A percentile compares a stretch with the other conserved stretches of the same genome.
phyloP scores from a whole-genome alignment of 1,140 invertebrate species.

The Popillia japonica region DNA sequence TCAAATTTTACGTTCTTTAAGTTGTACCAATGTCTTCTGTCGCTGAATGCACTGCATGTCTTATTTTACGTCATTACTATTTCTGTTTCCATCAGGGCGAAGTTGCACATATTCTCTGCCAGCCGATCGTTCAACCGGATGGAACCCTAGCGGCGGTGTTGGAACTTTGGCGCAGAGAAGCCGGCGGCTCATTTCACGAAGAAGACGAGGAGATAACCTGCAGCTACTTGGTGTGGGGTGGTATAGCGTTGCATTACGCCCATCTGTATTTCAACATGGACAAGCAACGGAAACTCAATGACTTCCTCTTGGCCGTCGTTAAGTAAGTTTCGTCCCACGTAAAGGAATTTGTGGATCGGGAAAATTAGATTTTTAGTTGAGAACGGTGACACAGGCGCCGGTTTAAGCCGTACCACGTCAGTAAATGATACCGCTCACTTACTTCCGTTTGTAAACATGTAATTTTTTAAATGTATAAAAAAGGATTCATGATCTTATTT shows the following conservation, averaged over 20 bases:
- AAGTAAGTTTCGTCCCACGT: conserved; percentile 65
- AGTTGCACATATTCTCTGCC: conserved; percentile 62
- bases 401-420: no score
- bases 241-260: conserved; percentile 69
- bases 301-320: conserved; percentile 76
- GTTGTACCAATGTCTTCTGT: no score
- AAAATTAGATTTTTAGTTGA: neutral
- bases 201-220: conserved; percentile 74
- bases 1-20: no score
- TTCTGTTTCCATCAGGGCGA: conserved; percentile 45
- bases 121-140: conserved; percentile 67
- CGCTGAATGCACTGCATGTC: no score
- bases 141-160: conserved; percentile 66
- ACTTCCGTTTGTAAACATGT: no score
- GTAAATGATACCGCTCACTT: no score
- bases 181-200: conserved; percentile 64
- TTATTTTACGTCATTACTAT: no score
- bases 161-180: conserved; percentile 60
- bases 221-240: conserved; percentile 71
- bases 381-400: neutral
- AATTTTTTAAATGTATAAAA: no score
- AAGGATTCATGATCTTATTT: no score
- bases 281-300: conserved; percentile 73
- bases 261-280: conserved; percentile 70
- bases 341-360: neutral